These are phyloP conservation scores for Polydrusus pterygomalis DNA, from an alignment of 2,888 invertebrate species.

Conservation along the genomic window DNA sequence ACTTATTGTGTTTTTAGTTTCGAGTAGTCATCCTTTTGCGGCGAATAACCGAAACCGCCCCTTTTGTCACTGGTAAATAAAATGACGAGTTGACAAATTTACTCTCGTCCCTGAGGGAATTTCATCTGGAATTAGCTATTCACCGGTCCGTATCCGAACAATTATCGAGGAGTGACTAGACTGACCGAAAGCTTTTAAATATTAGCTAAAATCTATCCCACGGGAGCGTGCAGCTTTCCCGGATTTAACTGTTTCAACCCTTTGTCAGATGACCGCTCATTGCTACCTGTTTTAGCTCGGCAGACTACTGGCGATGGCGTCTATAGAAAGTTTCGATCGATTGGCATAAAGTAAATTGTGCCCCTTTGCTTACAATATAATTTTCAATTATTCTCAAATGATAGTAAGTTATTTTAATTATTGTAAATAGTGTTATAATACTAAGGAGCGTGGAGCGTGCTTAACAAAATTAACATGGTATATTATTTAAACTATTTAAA, in stretches of 20 bases:
- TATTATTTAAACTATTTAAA: no score
- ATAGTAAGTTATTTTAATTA: no score
- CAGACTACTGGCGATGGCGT: no score
- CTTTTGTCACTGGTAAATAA: constrained; percentile 34
- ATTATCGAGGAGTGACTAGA: constrained; percentile 68
- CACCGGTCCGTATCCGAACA: constrained; percentile 66
- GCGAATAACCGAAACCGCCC: constrained; percentile 43
- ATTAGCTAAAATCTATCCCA: constrained; percentile 28
- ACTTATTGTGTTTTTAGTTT: background rate
- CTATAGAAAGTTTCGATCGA: no score
- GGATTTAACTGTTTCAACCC: constrained; percentile 40
- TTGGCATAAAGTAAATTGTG: no score
- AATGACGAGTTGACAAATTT: constrained; percentile 66
- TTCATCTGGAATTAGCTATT: constrained; percentile 64
- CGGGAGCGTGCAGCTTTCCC: constrained; percentile 32
- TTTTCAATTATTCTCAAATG: no score
- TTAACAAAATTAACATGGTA: no score
- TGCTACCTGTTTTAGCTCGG: background rate
- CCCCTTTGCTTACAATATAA: no score
- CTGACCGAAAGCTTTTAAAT: constrained; percentile 58
- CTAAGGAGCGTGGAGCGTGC: no score
- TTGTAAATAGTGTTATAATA: no score
- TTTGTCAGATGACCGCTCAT: constrained; percentile 29
- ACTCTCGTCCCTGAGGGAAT: constrained; percentile 59
- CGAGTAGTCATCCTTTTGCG: constrained; percentile 19